Base-by-base conservation (phyloP, 2,888 invertebrate genomes). In the Andrena flavipes region DNA sequence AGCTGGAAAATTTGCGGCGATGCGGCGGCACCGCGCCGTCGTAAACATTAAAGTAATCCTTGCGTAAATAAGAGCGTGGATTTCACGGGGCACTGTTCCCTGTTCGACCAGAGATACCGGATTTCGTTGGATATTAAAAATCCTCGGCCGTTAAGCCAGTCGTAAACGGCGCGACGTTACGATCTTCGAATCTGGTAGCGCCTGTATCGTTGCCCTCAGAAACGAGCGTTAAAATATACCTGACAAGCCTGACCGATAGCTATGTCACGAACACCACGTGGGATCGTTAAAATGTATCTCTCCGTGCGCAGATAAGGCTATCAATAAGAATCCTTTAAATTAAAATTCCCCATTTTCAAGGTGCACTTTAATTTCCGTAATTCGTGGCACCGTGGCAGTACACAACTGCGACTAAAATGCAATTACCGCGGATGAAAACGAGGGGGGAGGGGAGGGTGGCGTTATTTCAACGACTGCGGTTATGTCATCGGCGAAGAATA, bases 21-120 rank as follows among this genome's bases (percentile, higher is more conserved):
- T 65, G 10, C 54, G 59, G 48, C 65, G 80, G 65, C 80, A 70
- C 54, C 42, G 63, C 56, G 13, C 65, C 65, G 62, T 82, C 84
- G 80, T 84, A 84, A 86, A 81, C 72, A 75, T 87, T 82, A 87
- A 87, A 86, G 60, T 72, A 84, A 88, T 87, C 76, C 84, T 87
- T 79, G 88, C 88, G 88, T 87, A 80, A 88, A 76, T 84, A 84
- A 87, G 78, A 82, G 81, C 77, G 60, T 33, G 49, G 60, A 59
- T 76, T 76, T 68, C 78, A 49, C 69, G 48, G 56, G 20, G 26
- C 42, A 26, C 26, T 7, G 42, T 30, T 23, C 63, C 23, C 23
- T 4, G 16, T 29, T n/a, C 8, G 51, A 48, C 16, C 16, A 23
- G 48, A 16, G 48, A 67, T 64, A 51, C n/a, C 48, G 75, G 73